A percentile compares a stretch with the other conserved stretches of the same genome.
phyloP scores from a whole-genome alignment of 2,888 invertebrate species.

The Chesias legatella region DNA sequence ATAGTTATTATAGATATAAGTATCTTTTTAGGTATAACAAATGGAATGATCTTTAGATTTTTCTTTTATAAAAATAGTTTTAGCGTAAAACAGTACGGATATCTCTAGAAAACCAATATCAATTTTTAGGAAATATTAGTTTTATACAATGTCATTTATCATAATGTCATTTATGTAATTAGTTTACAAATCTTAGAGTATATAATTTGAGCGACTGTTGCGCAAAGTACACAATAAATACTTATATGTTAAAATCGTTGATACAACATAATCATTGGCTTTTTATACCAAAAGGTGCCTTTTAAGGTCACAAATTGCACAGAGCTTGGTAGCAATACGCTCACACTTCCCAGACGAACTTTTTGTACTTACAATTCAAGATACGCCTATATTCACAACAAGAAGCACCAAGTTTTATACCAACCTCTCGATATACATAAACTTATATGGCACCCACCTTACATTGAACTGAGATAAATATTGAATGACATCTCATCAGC shows the following conservation, averaged over 20 bases:
- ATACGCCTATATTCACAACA: constrained; percentile 61
- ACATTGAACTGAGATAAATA: constrained; percentile 40
- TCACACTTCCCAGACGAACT: constrained; percentile 76
- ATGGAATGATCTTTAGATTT: constrained; percentile 13
- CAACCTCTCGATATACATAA: constrained; percentile 48
- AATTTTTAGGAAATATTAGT: constrained; percentile 11
- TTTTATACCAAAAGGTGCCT: constrained; percentile 61
- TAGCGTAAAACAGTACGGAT: constrained; percentile 3
- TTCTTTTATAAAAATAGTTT: constrained; percentile 12
- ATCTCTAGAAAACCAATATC: constrained; percentile 6
- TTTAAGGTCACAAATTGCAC: constrained; percentile 65
- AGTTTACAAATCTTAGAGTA: constrained; percentile 3
- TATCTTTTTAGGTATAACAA: constrained; percentile 10
- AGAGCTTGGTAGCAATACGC: constrained; percentile 76
- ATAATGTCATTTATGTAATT: constrained; percentile 8
- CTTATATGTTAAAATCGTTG: constrained; percentile 24
- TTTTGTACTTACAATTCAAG: constrained; percentile 56
- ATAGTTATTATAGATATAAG: constrained; percentile 18
- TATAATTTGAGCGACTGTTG: constrained; percentile 5
- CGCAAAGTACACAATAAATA: constrained; percentile 16
- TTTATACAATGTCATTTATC: background rate
- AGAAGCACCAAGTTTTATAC: constrained; percentile 60
- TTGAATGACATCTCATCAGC: constrained; percentile 12
- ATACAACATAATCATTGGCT: constrained; percentile 59
- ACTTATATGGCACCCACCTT: constrained; percentile 71